phyloP scores from a whole-genome alignment of 1,140 invertebrate species.

The Cylas formicarius region DNA sequence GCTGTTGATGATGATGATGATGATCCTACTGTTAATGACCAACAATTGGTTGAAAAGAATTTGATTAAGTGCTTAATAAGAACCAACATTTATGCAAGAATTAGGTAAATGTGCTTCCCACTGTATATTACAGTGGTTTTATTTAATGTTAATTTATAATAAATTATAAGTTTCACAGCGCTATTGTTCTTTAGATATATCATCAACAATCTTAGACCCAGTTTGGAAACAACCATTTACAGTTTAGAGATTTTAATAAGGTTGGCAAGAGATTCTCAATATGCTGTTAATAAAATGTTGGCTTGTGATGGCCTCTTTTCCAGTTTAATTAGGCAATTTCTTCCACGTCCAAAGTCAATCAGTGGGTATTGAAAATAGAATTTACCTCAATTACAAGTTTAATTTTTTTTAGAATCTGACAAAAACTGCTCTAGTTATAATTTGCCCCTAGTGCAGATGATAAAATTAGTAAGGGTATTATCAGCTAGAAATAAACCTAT shows the following conservation, averaged over 20 bases:
- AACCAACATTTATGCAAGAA: constrained; percentile 66
- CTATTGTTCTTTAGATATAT: constrained; percentile 52
- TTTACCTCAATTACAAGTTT: not conserved
- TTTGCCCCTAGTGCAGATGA: constrained; percentile 43
- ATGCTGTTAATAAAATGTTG: constrained; percentile 51
- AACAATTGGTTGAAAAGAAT: constrained; percentile 72
- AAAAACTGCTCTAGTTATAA: constrained; percentile 29
- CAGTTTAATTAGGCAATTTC: constrained; percentile 51
- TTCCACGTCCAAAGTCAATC: constrained; percentile 41
- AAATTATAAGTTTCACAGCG: not conserved
- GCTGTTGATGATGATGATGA: constrained; percentile 53
- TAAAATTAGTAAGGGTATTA: constrained; percentile 49
- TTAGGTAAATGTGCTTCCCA: constrained; percentile 53
- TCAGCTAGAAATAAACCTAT: constrained; percentile 42
- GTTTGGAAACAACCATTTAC: constrained; percentile 56
- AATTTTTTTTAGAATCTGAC: constrained; percentile 3
- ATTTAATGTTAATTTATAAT: too few species aligned
- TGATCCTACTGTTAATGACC: constrained; percentile 68
- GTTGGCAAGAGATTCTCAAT: constrained; percentile 58
- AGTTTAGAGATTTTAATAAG: constrained; percentile 64
- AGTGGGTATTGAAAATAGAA: constrained; percentile 10
- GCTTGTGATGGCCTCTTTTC: constrained; percentile 51
- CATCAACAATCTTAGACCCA: constrained; percentile 54
- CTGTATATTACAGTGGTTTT: too few species aligned
- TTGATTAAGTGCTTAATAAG: constrained; percentile 63